Evolutionary conservation across 2,888 invertebrate genomes (phyloP).

Genomic region (Celastrina argiolus): DNA sequence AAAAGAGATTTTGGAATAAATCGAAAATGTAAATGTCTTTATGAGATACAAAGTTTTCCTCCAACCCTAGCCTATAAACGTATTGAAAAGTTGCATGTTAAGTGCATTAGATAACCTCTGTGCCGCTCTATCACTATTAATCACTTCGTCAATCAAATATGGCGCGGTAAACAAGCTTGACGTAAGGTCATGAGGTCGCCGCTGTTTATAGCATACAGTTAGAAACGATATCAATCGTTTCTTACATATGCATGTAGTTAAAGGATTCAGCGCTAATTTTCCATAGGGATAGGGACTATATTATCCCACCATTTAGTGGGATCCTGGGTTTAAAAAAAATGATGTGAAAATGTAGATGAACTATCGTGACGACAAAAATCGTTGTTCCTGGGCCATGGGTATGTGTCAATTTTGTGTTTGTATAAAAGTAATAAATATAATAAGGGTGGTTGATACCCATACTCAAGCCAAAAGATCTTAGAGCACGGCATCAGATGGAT

Average conservation of each 20-base stretch:
- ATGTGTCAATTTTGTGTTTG: too few relatives aligned
- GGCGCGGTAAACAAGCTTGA: conserved; percentile 55
- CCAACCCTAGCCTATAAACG: neutral
- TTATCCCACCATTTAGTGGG: neutral
- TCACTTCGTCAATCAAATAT: conserved; percentile 63
- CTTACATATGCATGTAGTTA: conserved; percentile 40
- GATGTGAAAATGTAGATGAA: too few relatives aligned
- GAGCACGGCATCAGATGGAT: too few relatives aligned
- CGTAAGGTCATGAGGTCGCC: conserved; percentile 47
- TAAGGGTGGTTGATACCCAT: too few relatives aligned
- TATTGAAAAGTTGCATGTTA: conserved; percentile 22
- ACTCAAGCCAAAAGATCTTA: too few relatives aligned
- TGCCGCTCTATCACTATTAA: conserved; percentile 42
- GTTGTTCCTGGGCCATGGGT: too few relatives aligned
- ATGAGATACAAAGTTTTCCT: conserved; percentile 26
- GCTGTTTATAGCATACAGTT: conserved; percentile 32
- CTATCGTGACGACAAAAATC: too few relatives aligned
- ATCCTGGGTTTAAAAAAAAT: too few relatives aligned
- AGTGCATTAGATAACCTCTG: conserved; percentile 49
- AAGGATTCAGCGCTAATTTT: neutral
- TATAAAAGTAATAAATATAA: too few relatives aligned
- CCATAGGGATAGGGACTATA: neutral
- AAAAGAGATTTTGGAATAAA: too few relatives aligned
- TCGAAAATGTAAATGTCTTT: conserved; percentile 38
- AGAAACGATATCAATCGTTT: conserved; percentile 34